phyloP scores from a whole-genome alignment of 53 echinoderm and acorn worm species.

The Stichopus horrens region DNA sequence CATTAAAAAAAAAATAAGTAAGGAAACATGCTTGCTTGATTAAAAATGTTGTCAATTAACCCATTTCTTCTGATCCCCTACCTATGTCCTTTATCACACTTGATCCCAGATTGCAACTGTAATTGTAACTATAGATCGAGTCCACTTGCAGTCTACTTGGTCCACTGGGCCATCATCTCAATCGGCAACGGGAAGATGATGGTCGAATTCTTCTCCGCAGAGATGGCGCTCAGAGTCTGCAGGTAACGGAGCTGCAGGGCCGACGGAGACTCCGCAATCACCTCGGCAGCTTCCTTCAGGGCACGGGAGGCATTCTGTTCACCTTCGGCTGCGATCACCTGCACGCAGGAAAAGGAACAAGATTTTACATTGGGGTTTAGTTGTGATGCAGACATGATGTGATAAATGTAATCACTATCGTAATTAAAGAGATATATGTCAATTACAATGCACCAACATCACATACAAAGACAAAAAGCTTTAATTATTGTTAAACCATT shows the following conservation, averaged over 20 bases:
- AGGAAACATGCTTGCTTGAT: neutral
- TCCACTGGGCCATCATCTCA: slow-evolving; percentile 54
- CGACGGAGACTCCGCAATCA: slow-evolving; percentile 65
- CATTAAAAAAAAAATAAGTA: neutral
- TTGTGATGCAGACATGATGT: too few relatives aligned
- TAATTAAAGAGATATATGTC: too few relatives aligned
- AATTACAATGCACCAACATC: too few relatives aligned
- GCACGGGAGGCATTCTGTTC: slow-evolving; percentile 89
- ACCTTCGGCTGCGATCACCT: slow-evolving; percentile 94
- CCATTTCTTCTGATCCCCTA: neutral
- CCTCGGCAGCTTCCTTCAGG: slow-evolving; percentile 91
- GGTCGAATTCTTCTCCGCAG: slow-evolving; percentile 94
- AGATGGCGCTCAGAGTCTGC: slow-evolving; percentile 85
- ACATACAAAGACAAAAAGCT: too few relatives aligned
- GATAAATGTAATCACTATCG: too few relatives aligned
- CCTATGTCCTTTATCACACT: neutral
- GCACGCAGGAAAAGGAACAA: neutral
- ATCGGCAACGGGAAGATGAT: slow-evolving; percentile 91
- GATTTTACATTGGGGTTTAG: neutral
- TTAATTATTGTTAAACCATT: too few relatives aligned
- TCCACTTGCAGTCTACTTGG: neutral
- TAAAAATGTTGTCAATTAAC: neutral
- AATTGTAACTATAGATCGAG: neutral
- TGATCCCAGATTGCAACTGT: neutral
- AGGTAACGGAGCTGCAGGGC: slow-evolving; percentile 89